A percentile compares a stretch with the other conserved stretches of the same genome.
Evolutionary conservation across 2,888 invertebrate species (phyloP).

Genomic region (Temnothorax rugatulus): DNA sequence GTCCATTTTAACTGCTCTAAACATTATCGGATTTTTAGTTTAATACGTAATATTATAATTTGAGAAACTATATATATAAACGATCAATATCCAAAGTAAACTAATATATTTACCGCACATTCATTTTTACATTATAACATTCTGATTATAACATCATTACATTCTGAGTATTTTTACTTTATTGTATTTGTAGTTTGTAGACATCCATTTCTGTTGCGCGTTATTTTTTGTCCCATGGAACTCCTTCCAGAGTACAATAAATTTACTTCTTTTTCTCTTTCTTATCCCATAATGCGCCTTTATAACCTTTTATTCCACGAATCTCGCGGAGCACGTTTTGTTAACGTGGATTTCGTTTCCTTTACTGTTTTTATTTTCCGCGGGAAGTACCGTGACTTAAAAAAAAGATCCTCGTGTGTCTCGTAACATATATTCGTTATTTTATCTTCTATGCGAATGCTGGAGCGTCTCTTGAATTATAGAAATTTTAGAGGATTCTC

Average conservation of each 20-base stretch:
- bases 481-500: neutral
- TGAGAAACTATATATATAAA: neutral
- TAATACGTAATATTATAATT: conserved; percentile 12
- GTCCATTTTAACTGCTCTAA: neutral
- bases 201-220: neutral
- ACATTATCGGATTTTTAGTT: neutral
- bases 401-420: neutral
- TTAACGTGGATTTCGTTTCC: conserved; percentile 43
- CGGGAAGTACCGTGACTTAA: neutral
- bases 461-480: conserved; percentile 19
- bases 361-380: conserved; percentile 38
- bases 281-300: conserved; percentile 42
- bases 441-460: conserved; percentile 23
- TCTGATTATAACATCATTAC: neutral
- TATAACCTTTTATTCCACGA: conserved; percentile 47
- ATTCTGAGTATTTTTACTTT: neutral
- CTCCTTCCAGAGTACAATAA: conserved; percentile 34
- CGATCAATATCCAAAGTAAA: neutral
- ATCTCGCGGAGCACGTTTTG: conserved; percentile 46
- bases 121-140: conserved; percentile 1
- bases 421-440: conserved; percentile 36
- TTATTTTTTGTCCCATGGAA: conserved; percentile 10
- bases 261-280: conserved; percentile 28
- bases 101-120: neutral
- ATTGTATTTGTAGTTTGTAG: neutral